Evolutionary conservation across 2,113 vertebrate species (phyloP).

Genomic region (Turdus rufiventris): DNA sequence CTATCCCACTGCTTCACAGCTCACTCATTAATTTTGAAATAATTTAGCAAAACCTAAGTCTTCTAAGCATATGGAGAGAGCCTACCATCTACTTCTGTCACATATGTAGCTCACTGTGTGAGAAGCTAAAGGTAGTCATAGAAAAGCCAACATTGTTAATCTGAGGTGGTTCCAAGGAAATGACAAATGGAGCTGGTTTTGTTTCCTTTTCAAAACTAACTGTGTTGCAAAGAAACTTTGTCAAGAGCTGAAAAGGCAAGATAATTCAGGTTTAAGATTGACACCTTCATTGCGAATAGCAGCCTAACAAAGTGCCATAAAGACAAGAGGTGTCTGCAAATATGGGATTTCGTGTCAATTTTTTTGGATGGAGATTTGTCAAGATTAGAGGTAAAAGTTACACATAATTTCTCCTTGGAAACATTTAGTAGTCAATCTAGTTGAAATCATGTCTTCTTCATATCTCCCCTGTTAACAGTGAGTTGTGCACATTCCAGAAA

Average conservation of each 20-base stretch:
- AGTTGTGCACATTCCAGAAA: not conserved
- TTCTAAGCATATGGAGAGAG: not conserved
- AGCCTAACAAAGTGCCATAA: not conserved
- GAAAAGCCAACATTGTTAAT: not conserved
- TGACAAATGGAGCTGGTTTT: not conserved
- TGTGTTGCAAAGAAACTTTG: not conserved
- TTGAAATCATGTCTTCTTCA: not conserved
- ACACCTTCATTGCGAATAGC: not conserved
- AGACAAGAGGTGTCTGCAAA: not conserved
- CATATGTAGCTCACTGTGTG: not conserved
- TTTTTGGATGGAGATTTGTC: not conserved
- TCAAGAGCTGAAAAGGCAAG: not conserved
- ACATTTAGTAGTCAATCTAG: not conserved
- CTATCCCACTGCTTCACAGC: not conserved
- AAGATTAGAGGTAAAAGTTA: not conserved
- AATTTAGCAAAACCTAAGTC: not conserved
- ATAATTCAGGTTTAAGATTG: not conserved
- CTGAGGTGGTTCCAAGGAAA: not conserved
- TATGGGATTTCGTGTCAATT: rapidly evolving
- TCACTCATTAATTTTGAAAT: not conserved
- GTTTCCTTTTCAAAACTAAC: not conserved
- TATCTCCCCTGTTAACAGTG: not conserved
- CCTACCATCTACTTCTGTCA: not conserved
- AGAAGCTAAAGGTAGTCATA: not conserved
- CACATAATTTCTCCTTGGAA: not conserved